phyloP scores from a whole-genome alignment of 2,113 vertebrate genomes.

The Brienomyrus brachyistius region DNA sequence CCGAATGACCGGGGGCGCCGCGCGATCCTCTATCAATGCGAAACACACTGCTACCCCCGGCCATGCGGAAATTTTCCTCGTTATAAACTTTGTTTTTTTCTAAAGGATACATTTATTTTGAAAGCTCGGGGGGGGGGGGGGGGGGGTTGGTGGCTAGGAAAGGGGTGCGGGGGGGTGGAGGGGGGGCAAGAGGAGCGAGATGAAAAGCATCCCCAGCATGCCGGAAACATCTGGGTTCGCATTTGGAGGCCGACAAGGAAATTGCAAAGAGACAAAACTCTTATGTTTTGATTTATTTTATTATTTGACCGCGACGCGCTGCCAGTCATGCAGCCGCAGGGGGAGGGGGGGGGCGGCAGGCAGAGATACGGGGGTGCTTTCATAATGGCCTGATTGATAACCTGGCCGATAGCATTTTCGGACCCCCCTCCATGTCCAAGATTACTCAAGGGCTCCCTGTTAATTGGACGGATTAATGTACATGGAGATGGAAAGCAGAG shows the following conservation, averaged over 20 bases:
- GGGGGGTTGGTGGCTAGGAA: no score
- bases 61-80: slow-evolving; percentile 75
- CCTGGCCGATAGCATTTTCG: slow-evolving; percentile 74
- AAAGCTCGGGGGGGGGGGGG: no score
- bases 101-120: slow-evolving; percentile 70
- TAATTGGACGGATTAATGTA: slow-evolving; percentile 60
- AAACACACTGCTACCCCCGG: slow-evolving; percentile 71
- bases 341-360: slow-evolving; percentile 63
- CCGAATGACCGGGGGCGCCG: slow-evolving; percentile 54
- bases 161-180: no score
- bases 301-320: slow-evolving; percentile 71
- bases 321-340: slow-evolving; percentile 70
- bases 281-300: slow-evolving; percentile 83
- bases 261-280: slow-evolving; percentile 76
- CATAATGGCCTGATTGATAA: slow-evolving; percentile 78
- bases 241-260: slow-evolving; percentile 76
- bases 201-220: slow-evolving; percentile 76
- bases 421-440: slow-evolving; percentile 69
- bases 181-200: no score
- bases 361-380: slow-evolving; percentile 67
- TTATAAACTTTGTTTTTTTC: slow-evolving; percentile 17
- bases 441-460: slow-evolving; percentile 63
- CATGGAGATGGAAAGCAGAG: neutral
- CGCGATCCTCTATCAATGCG: slow-evolving; percentile 64
- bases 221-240: slow-evolving; percentile 85